Percentiles rank a stretch among this genome's conserved stretches.
phyloP scores from a whole-genome alignment of 2,888 invertebrate genomes.

The Girardia tigrina region DNA sequence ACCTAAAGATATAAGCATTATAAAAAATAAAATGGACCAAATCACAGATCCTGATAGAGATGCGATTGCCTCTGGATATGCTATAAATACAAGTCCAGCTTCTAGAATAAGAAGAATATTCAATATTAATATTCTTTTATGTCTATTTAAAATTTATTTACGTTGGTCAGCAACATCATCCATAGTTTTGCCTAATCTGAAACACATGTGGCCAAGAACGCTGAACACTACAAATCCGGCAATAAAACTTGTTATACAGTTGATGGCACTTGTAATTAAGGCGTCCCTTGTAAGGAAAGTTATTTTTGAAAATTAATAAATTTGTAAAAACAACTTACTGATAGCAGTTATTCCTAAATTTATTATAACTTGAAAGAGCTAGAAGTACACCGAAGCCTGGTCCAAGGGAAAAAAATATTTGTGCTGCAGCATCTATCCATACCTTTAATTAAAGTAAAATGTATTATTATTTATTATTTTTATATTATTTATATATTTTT shows the following conservation, averaged over 20 bases:
- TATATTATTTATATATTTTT: no score
- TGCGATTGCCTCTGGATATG: constrained; percentile 85
- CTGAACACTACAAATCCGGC: constrained; percentile 45
- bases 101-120: constrained; percentile 51
- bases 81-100: constrained; percentile 78
- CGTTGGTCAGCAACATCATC: constrained; percentile 72
- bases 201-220: constrained; percentile 61
- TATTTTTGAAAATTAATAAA: constrained; percentile 8
- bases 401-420: constrained; percentile 80
- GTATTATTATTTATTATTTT: no score
- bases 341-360: constrained; percentile 71
- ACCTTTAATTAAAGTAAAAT: constrained; percentile 55
- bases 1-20: constrained; percentile 83
- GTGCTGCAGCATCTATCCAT: constrained; percentile 83
- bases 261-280: constrained; percentile 38
- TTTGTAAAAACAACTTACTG: constrained; percentile 44
- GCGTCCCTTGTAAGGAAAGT: constrained; percentile 38
- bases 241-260: constrained; percentile 39
- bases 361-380: constrained; percentile 79
- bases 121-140: neutral
- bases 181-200: constrained; percentile 69
- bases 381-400: constrained; percentile 79
- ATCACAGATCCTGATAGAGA: constrained; percentile 80
- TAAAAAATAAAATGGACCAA: constrained; percentile 86
- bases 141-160: constrained; percentile 37